Conservation (phyloP, 2,888 invertebrate species). For the Habroteleia sp. region DNA sequence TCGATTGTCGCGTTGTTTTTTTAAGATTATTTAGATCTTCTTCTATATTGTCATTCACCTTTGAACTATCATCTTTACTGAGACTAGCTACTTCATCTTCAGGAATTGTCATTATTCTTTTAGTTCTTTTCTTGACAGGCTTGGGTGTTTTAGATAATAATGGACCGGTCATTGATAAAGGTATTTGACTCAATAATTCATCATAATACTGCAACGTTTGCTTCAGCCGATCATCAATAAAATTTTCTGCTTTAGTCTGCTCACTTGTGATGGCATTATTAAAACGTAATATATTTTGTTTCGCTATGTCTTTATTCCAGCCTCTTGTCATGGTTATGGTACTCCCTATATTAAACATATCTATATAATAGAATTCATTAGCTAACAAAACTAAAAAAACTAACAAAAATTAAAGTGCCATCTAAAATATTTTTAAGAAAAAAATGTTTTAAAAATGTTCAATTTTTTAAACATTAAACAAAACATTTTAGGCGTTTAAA, state of each 20-base stretch:
- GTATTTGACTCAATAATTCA: slow-evolving; percentile 31
- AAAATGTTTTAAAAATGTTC: too few species aligned
- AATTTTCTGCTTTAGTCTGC: slow-evolving; percentile 19
- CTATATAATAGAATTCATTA: too few species aligned
- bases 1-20: slow-evolving; percentile 9
- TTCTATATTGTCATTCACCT: background rate
- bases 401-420: too few species aligned
- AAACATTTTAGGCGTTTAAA: too few species aligned
- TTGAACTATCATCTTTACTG: background rate
- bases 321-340: slow-evolving; percentile 16
- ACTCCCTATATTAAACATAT: too few species aligned
- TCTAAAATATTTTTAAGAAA: too few species aligned
- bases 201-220: slow-evolving; percentile 18
- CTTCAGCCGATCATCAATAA: slow-evolving; percentile 17
- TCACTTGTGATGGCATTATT: background rate
- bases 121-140: slow-evolving; percentile 8
- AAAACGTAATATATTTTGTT: slow-evolving; percentile 22
- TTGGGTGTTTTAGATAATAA: slow-evolving; percentile 25
- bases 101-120: slow-evolving; percentile 30
- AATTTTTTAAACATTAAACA: too few species aligned
- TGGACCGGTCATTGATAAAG: slow-evolving; percentile 11
- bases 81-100: slow-evolving; percentile 14
- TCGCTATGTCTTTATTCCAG: slow-evolving; percentile 28
- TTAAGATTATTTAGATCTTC: slow-evolving; percentile 3
- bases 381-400: too few species aligned